phyloP scores from a whole-genome alignment of 2,113 vertebrate genomes.

The Procapra przewalskii region DNA sequence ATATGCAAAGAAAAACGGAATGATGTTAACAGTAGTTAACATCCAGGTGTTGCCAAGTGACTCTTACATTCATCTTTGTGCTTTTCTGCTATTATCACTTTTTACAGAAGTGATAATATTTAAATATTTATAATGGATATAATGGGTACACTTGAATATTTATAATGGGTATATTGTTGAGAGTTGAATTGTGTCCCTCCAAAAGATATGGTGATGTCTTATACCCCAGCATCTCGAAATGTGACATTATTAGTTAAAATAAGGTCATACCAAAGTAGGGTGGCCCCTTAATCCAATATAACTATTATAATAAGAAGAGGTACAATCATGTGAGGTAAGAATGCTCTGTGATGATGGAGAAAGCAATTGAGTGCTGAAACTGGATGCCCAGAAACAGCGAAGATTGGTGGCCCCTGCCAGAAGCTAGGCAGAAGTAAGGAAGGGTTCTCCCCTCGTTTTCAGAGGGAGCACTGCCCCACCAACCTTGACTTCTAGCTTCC shows the following conservation, averaged over 20 bases:
- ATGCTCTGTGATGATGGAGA: not conserved
- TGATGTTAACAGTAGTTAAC: not conserved
- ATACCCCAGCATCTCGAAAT: not conserved
- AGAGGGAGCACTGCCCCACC: not conserved
- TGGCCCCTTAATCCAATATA: not conserved
- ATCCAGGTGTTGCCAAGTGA: not conserved
- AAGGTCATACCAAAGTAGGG: not conserved
- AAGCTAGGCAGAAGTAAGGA: not conserved
- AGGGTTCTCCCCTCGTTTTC: not conserved
- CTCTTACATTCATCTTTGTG: not conserved
- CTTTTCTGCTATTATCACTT: not conserved
- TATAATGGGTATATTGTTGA: not conserved
- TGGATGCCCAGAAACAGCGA: not conserved
- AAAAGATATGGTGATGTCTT: not conserved
- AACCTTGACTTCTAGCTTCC: not conserved
- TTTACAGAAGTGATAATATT: not conserved
- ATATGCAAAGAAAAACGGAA: not conserved
- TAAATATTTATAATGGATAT: not conserved
- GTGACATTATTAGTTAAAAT: not conserved
- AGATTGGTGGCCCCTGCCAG: too few species aligned
- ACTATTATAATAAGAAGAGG: not conserved
- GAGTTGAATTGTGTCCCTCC: not conserved
- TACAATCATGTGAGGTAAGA: not conserved
- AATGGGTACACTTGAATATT: not conserved
- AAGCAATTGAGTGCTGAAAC: not conserved